Evolutionary conservation across 1,140 invertebrate species (phyloP).

Genomic region (Zaprionus vittiger): DNA sequence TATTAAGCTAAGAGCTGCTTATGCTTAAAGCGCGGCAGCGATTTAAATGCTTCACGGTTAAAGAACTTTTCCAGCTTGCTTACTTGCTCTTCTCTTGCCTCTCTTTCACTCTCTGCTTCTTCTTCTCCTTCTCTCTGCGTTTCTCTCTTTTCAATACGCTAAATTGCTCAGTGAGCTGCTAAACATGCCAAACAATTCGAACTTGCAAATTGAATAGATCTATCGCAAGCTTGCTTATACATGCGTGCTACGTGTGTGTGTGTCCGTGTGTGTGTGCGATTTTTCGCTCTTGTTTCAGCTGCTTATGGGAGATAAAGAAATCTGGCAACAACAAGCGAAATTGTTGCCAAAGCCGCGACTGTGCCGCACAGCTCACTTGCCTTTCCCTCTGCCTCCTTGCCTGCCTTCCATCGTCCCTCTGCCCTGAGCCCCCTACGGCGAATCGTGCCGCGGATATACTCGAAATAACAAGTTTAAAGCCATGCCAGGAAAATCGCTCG

Average conservation of each 20-base stretch:
- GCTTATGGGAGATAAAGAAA: conserved; percentile 76
- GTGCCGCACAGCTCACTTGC: conserved; percentile 11
- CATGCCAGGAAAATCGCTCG: conserved; percentile 56
- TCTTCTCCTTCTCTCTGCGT: neutral
- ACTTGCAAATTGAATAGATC: conserved; percentile 80
- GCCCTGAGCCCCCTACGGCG: conserved; percentile 4
- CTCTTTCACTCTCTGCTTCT: neutral
- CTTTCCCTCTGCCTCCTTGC: neutral
- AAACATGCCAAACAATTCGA: conserved; percentile 74
- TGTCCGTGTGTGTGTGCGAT: conserved; percentile 19
- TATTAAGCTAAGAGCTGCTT: conserved; percentile 41
- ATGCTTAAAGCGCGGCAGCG: conserved; percentile 5
- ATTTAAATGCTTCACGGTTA: neutral
- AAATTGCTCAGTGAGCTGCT: conserved; percentile 76
- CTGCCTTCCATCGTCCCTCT: neutral
- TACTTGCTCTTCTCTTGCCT: neutral
- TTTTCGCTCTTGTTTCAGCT: conserved; percentile 45
- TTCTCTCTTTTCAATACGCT: conserved; percentile 7
- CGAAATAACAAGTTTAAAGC: conserved; percentile 82
- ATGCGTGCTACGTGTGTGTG: neutral
- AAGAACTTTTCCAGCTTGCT: conserved; percentile 1
- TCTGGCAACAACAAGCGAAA: conserved; percentile 74
- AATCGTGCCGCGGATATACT: conserved; percentile 65
- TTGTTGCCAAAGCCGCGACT: conserved; percentile 75
- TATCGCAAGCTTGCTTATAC: conserved; percentile 37